phyloP scores from a whole-genome alignment of 2,888 invertebrate species.

The Molorchus minor region DNA sequence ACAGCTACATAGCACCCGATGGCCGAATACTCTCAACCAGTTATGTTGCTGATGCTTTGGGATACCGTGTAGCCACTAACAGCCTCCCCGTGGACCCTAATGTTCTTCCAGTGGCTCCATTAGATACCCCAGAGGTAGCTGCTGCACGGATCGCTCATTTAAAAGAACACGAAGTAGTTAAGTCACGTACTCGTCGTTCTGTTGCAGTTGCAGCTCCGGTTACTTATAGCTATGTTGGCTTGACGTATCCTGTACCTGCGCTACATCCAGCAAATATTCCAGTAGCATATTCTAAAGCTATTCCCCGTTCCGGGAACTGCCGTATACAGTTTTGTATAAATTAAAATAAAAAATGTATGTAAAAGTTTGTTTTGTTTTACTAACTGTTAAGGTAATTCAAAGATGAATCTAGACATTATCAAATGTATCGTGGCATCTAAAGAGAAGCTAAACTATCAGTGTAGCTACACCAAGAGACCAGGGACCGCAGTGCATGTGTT shows the following conservation, averaged over 20 bases:
- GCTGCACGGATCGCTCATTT: conserved; percentile 63
- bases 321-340: too few relatives aligned
- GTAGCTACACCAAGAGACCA: too few relatives aligned
- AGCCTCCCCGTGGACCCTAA: background rate
- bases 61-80: conserved; percentile 60
- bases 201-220: conserved; percentile 3
- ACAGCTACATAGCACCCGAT: conserved; percentile 61
- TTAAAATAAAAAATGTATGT: too few relatives aligned
- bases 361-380: too few relatives aligned
- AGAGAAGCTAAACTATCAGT: too few relatives aligned
- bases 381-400: too few relatives aligned
- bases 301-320: background rate
- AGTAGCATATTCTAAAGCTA: conserved; percentile 11
- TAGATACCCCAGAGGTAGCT: conserved; percentile 55
- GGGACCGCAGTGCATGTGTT: background rate
- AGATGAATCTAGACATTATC: too few relatives aligned
- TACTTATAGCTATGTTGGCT: background rate
- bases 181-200: conserved; percentile 44
- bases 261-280: background rate
- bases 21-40: conserved; percentile 61
- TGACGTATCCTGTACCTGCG: background rate
- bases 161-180: conserved; percentile 56
- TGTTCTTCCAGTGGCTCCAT: background rate
- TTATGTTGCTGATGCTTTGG: conserved; percentile 62
- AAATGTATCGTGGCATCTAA: too few relatives aligned